Conservation (phyloP, 2,113 vertebrate genomes). For the Neogale vison region DNA sequence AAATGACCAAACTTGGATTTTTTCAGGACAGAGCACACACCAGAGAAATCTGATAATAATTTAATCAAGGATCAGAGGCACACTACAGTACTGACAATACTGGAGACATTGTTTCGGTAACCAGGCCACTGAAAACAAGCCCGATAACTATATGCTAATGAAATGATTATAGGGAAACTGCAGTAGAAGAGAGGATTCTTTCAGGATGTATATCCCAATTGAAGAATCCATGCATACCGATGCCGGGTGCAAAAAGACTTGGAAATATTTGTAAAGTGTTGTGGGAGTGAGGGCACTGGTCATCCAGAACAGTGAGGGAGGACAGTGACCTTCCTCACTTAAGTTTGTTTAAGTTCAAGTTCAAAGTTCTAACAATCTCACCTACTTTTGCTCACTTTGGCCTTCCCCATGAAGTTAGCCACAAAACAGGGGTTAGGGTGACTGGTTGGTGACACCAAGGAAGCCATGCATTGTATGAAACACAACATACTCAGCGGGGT, state of each 20-base stretch:
- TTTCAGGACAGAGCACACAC: neutral
- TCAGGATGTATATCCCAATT: neutral
- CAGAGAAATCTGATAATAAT: constrained; percentile 31
- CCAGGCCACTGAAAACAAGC: neutral
- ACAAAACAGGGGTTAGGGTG: neutral
- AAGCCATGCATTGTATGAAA: neutral
- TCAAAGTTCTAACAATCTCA: neutral
- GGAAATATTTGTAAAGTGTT: neutral
- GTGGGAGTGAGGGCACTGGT: rapidly evolving
- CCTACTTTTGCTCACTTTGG: neutral
- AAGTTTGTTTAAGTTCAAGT: neutral
- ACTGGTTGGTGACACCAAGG: neutral
- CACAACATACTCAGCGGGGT: neutral
- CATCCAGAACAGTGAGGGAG: too few relatives aligned
- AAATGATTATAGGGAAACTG: neutral
- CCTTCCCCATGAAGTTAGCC: neutral
- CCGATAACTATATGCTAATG: neutral
- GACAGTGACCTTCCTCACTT: neutral
- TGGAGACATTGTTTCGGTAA: neutral
- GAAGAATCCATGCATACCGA: rapidly evolving
- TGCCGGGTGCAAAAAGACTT: neutral
- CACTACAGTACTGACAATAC: neutral
- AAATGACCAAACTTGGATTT: constrained; percentile 59
- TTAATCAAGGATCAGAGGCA: neutral
- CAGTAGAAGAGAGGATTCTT: neutral